Evolutionary conservation across 1,140 invertebrate genomes (phyloP).

Genomic region (Hestina assimilis): DNA sequence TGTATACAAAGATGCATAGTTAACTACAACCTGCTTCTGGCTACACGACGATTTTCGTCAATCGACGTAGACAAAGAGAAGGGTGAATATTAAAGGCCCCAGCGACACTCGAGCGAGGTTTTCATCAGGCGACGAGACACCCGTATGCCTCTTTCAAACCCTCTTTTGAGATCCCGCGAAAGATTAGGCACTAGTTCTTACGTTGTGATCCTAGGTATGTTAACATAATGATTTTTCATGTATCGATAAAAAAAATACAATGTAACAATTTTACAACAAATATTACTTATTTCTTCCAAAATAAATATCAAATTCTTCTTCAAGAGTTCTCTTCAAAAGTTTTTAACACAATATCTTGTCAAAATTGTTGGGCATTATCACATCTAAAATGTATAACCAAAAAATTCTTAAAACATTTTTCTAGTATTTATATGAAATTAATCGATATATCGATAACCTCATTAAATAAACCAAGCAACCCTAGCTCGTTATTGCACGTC

Average conservation of each 20-base stretch:
- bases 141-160: slow-evolving; percentile 60
- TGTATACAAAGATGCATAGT: slow-evolving; percentile 32
- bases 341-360: background rate
- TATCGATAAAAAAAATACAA: background rate
- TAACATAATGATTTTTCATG: background rate
- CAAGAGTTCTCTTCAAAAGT: background rate
- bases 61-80: slow-evolving; percentile 63
- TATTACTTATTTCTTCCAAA: background rate
- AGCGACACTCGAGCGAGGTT: slow-evolving; percentile 64
- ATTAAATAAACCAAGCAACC: slow-evolving; percentile 14
- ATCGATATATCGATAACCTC: slow-evolving; percentile 1
- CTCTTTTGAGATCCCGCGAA: slow-evolving; percentile 71
- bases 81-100: slow-evolving; percentile 72
- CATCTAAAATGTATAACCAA: background rate
- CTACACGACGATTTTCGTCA: slow-evolving; percentile 68
- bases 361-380: too few relatives aligned
- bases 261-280: too few relatives aligned
- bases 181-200: slow-evolving; percentile 75
- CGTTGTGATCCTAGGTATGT: slow-evolving; percentile 32
- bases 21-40: slow-evolving; percentile 30
- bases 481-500: slow-evolving; percentile 67
- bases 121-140: slow-evolving; percentile 67
- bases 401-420: background rate
- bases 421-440: background rate
- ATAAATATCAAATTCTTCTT: background rate